Evolutionary conservation across 1,140 invertebrate species (phyloP).

Genomic region (Agrilus planipennis): DNA sequence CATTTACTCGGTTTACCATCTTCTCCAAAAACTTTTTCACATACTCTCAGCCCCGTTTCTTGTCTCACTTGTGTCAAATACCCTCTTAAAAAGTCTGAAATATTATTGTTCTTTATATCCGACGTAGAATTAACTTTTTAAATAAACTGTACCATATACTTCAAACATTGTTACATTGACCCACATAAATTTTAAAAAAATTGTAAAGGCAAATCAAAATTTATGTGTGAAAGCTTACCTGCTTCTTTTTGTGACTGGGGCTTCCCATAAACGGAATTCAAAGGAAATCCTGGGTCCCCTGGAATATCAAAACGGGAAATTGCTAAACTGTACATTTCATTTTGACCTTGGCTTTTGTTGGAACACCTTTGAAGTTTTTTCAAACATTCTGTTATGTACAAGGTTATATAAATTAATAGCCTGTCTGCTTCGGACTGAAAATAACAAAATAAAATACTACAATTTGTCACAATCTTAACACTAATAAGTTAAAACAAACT

Average conservation of each 20-base stretch:
- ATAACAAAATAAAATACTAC: conserved; percentile 2
- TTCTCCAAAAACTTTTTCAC: conserved; percentile 85
- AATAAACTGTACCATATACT: too few species aligned
- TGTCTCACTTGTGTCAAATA: conserved; percentile 92
- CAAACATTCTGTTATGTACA: conserved; percentile 98
- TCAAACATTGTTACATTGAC: too few species aligned
- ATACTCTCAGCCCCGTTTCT: conserved; percentile 82
- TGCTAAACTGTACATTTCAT: conserved; percentile 94
- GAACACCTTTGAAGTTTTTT: conserved; percentile 88
- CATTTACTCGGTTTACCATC: conserved; percentile 96
- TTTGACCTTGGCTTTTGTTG: conserved; percentile 77
- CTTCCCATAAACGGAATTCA: conserved; percentile 93
- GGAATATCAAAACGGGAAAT: conserved; percentile 95
- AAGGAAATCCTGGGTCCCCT: conserved; percentile 89
- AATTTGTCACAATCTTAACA: background rate
- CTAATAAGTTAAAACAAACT: background rate
- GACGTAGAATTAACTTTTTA: background rate
- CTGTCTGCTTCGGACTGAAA: conserved; percentile 86
- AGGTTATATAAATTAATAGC: conserved; percentile 92
- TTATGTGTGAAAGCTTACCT: conserved; percentile 45
- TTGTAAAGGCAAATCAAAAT: conserved; percentile 1
- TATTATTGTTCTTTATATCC: conserved; percentile 1
- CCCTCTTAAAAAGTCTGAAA: conserved; percentile 76
- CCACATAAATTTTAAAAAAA: too few species aligned
- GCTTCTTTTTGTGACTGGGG: conserved; percentile 66